Evolutionary conservation across 2,797 vertebrate genomes (phyloP), one percentile per base, ranked within the genome.

Genomic region (Pampus argenteus): DNA sequence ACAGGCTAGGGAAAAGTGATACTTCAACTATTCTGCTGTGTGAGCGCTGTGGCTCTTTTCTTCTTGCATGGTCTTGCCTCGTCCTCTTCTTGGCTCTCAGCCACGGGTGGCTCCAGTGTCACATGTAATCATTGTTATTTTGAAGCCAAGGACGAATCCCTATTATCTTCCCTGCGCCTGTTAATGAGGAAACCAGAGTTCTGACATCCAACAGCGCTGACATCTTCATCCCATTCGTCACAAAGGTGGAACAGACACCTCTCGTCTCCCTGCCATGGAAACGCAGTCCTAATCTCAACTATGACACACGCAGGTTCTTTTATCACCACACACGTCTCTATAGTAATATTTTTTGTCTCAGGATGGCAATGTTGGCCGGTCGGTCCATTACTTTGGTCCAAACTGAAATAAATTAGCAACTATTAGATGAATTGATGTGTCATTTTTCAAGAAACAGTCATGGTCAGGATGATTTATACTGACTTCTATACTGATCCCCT

Each of bases 181-280:
- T 72, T 88, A 88, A 89, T 82, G 86, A 90, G 86, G 76, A 81
- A 80, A 85, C 77, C 67, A 71, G 72, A 85, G 72, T 80, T 78
- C 66, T 82, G 86, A 83, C 77, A 80, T 79, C 79, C 60, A 76
- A 29, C 40, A 65, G 71, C 71, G 14, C 40, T 47, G 64, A 52
- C 75, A 71, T 80, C 78, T 82, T 81, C 49, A 72, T 86, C 80
- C 81, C 48, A 56, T 85, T 88, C 75, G 74, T 85, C 82, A 81
- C 71, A 54, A 42, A 78, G 51, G 31, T 55, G 65, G 50, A 69
- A 55, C 44, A 28, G 55, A 78, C 59, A 57, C 57, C 61, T 73
- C 18, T 47, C 38, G 20, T 74, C 65, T 52, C 45, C 25, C 10
- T 51, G 13, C 45, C 20, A n/a, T 34, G 58, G 52, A 84, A 44